Evolutionary conservation across 2,113 vertebrate species (phyloP), one percentile per base, ranked within the genome.

Genomic region (Alosa alosa): DNA sequence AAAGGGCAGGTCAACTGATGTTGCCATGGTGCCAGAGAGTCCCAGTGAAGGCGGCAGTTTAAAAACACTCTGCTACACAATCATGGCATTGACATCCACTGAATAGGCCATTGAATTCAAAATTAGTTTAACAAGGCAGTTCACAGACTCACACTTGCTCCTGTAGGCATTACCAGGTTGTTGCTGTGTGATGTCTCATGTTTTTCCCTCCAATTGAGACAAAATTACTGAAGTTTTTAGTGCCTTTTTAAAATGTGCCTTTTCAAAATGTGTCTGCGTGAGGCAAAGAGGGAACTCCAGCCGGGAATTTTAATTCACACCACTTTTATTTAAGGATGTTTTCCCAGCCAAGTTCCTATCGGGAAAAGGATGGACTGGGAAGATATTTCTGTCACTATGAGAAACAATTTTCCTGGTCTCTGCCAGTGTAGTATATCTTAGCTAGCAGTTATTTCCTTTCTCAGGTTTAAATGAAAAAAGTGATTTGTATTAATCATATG

Each of bases 41-140:
- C 72, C 72, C 72, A 31, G 5, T 6, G 20, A 78, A 78, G 13
- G 36, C 72, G 25, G n/a, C 31, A 78, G 72, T 36, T 78, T 78
- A 78, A 39, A 72, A 78, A 36, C 72, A 39, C 72, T 78, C 15
- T 13, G 31, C 31, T 15, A 78, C 72, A 78, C 72, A 78, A 78
- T 39, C 25, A 6, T 15, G 31, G 31, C 72, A 78, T 78, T 78
- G 72, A 78, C 10, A 13, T 78, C 13, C 72, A 13, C 72, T 78
- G 31, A 78, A 78, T 78, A 39, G 25, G 25, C 72, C 72, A 11
- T 78, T 78, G 72, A 78, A 78, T 78, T 78, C 72, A 39, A 78
- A 78, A 78, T 78, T 39, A 41, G 72, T 78, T 78, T 36, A 78
- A 78, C 72, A 78, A 78, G 25, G 31, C 36, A 17, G 72, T 78